A percentile compares a stretch with the other conserved stretches of the same genome.
Conservation (phyloP, 2,888 invertebrate species). For the Sarcophaga rosellei region DNA sequence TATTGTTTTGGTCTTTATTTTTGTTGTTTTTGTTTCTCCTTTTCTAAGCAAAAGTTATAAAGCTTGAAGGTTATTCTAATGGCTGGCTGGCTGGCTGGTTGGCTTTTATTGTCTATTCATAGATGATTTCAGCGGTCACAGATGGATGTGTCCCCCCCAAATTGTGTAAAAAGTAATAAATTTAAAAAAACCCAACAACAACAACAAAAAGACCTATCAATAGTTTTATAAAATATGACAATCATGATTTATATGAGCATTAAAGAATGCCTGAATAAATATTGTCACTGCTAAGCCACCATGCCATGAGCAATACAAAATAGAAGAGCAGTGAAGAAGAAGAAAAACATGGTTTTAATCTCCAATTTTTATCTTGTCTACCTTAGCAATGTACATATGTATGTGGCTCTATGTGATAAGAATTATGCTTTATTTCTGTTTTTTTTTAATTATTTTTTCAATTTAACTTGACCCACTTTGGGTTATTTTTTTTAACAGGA, state of each 20-base stretch:
- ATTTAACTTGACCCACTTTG: slow-evolving; percentile 50
- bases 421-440: slow-evolving; percentile 5
- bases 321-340: too few relatives aligned
- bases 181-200: not conserved
- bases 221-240: slow-evolving; percentile 7
- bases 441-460: not conserved
- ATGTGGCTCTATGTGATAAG: slow-evolving; percentile 14
- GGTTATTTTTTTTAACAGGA: not conserved
- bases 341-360: slow-evolving; percentile 8
- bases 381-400: not conserved
- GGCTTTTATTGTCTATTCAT: too few relatives aligned
- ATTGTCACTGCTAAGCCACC: too few relatives aligned
- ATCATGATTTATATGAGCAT: slow-evolving; percentile 4
- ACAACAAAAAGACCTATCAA: not conserved
- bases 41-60: not conserved
- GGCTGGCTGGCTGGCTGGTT: too few relatives aligned
- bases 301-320: not conserved
- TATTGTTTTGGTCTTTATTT: not conserved
- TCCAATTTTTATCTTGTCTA: slow-evolving; percentile 29
- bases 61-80: slow-evolving; percentile 32
- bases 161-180: not conserved
- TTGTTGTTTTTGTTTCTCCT: not conserved
- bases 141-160: slow-evolving; percentile 1
- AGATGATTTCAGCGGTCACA: slow-evolving; percentile 13
- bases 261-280: too few relatives aligned